phyloP scores from a whole-genome alignment of 2,888 invertebrate genomes.

The Stenodema calcarata region DNA sequence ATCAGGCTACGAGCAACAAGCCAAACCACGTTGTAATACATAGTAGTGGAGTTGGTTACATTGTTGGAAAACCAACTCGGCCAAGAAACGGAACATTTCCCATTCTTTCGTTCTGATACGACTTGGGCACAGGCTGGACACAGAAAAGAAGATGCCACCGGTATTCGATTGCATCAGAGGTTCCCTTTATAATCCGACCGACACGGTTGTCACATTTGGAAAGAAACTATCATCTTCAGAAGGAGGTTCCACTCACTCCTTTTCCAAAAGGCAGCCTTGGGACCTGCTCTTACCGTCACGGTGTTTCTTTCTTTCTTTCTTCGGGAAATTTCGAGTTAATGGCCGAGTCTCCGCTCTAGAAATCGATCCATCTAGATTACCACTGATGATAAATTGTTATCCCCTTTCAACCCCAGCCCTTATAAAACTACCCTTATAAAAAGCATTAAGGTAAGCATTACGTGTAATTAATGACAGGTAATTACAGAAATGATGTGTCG shows the following conservation, averaged over 20 bases:
- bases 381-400: not conserved
- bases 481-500: too few species aligned
- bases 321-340: not conserved
- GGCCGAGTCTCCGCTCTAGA: not conserved
- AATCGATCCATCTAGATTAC: not conserved
- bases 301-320: not conserved
- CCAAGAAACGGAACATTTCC: not conserved
- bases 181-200: not conserved
- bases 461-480: too few species aligned
- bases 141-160: not conserved
- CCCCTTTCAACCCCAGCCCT: not conserved
- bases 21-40: too few species aligned
- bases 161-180: not conserved
- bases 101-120: not conserved
- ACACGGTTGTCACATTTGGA: constrained; percentile 30
- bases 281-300: not conserved
- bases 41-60: not conserved
- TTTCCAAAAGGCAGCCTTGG: not conserved
- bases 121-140: not conserved
- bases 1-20: too few species aligned
- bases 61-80: not conserved
- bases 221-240: constrained; percentile 29
- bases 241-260: not conserved
- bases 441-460: not conserved
- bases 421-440: not conserved